Percentiles rank a stretch among this genome's conserved stretches.
These are phyloP conservation scores for Coracias cyanogaster DNA, from an alignment of 2,797 vertebrate genomes.

Conservation along the genomic window DNA sequence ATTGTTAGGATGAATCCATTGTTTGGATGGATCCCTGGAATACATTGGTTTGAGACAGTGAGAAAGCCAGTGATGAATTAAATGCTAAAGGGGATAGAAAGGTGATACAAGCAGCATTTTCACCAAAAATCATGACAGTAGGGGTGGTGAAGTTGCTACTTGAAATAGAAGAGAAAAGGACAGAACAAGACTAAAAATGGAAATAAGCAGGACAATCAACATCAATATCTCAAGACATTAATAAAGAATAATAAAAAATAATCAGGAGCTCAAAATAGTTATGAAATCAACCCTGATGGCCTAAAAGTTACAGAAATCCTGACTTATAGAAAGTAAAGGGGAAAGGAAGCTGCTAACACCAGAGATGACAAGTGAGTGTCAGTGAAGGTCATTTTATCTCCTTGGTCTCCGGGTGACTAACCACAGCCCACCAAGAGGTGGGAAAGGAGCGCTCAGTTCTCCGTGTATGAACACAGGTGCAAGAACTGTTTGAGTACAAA, in stretches of 20 bases:
- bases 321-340: neutral
- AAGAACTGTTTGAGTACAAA: neutral
- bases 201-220: neutral
- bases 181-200: neutral
- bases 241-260: neutral
- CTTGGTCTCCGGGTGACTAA: neutral
- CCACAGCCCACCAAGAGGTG: neutral
- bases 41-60: neutral
- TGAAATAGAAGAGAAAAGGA: neutral
- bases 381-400: neutral
- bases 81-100: neutral
- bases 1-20: neutral
- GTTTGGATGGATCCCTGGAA: neutral
- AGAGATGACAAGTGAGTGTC: neutral
- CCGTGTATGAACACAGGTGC: accelerated
- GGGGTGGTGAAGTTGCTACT: neutral
- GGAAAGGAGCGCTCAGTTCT: neutral
- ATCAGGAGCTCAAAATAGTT: neutral
- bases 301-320: neutral
- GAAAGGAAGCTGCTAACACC: neutral
- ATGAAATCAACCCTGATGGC: neutral
- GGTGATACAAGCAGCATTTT: neutral
- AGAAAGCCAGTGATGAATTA: neutral
- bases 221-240: neutral
- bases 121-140: neutral